A percentile compares a stretch with the other conserved stretches of the same genome.
phyloP scores from a whole-genome alignment of 2,797 vertebrate species.

The Dryobates pubescens region DNA sequence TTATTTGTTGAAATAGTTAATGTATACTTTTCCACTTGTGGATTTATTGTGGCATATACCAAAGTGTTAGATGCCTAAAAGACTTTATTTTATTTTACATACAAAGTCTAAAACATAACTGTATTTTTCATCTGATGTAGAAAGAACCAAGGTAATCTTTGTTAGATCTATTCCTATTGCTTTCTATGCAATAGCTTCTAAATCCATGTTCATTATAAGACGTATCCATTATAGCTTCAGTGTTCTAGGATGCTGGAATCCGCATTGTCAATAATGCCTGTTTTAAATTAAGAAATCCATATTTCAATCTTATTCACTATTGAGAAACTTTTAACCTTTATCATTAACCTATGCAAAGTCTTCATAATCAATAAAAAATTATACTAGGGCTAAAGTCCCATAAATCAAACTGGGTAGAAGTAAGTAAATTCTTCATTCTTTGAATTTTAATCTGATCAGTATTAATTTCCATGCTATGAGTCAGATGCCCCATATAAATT shows the following conservation, averaged over 20 bases:
- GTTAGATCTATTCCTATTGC: background rate
- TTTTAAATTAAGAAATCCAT: conserved; percentile 48
- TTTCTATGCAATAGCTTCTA: background rate
- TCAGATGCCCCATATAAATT: background rate
- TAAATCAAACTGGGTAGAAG: conserved; percentile 26
- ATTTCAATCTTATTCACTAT: conserved; percentile 11
- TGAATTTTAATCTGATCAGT: conserved; percentile 26
- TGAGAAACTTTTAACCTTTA: conserved; percentile 19
- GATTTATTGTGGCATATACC: background rate
- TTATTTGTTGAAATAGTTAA: background rate
- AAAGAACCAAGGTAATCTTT: background rate
- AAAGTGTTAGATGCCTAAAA: background rate
- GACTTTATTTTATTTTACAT: background rate
- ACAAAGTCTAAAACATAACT: background rate
- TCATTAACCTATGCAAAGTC: conserved; percentile 43
- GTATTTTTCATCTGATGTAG: background rate
- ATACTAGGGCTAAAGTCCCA: background rate
- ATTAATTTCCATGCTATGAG: background rate
- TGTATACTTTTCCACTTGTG: background rate
- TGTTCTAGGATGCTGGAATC: background rate
- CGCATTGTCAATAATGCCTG: background rate
- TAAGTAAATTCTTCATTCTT: conserved; percentile 44
- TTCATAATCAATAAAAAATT: conserved; percentile 44
- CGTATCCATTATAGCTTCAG: background rate
- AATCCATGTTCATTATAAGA: background rate